Percentiles rank a stretch among this genome's conserved stretches.
phyloP scores from a whole-genome alignment of 1,140 invertebrate genomes.

The Arctopsyche grandis region DNA sequence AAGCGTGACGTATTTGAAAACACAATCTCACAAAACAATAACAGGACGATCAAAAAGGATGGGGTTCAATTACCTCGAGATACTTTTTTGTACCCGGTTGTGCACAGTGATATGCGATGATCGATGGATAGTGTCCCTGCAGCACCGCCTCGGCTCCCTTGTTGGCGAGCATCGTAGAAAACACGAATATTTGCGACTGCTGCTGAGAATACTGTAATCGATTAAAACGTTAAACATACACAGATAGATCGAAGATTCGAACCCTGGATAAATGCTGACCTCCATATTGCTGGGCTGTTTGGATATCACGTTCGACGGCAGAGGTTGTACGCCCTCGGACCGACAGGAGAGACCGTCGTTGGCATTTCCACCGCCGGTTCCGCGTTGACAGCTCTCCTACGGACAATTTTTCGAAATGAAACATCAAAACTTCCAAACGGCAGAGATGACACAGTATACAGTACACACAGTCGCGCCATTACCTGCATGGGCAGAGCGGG shows the following conservation, averaged over 20 bases:
- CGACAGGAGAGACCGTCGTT: slow-evolving; percentile 63
- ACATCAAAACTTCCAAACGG: not conserved
- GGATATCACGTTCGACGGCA: slow-evolving; percentile 80
- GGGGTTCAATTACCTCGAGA: slow-evolving; percentile 75
- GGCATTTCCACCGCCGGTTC: slow-evolving; percentile 60
- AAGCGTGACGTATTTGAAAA: slow-evolving; percentile 30
- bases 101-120: slow-evolving; percentile 94
- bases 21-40: not conserved
- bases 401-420: too few relatives aligned
- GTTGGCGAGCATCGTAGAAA: slow-evolving; percentile 93
- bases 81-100: slow-evolving; percentile 95
- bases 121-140: slow-evolving; percentile 87
- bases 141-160: slow-evolving; percentile 92
- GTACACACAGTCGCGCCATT: slow-evolving; percentile 26
- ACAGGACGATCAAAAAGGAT: too few relatives aligned
- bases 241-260: not conserved
- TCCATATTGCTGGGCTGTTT: slow-evolving; percentile 84
- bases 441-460: not conserved
- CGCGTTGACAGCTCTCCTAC: slow-evolving; percentile 52
- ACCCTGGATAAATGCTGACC: slow-evolving; percentile 54
- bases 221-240: slow-evolving; percentile 43
- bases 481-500: slow-evolving; percentile 62
- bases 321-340: slow-evolving; percentile 74
- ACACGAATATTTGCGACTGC: slow-evolving; percentile 98
- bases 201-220: slow-evolving; percentile 89